A percentile compares a stretch with the other conserved stretches of the same genome.
Conservation (phyloP, 2,888 invertebrate species). For the Nomada fabriciana region DNA sequence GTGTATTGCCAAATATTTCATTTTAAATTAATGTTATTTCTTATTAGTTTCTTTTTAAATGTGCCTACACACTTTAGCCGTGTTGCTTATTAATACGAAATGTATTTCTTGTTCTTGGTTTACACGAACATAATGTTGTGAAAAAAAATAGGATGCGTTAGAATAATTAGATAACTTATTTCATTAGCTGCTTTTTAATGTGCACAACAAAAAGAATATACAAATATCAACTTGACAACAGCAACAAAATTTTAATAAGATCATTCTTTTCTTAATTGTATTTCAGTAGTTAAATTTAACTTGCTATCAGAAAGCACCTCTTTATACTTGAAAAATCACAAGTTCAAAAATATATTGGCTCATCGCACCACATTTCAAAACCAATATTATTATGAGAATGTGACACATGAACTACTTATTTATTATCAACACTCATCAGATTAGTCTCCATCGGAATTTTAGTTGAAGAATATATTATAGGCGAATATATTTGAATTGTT, state of each 20-base stretch:
- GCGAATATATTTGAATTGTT: neutral
- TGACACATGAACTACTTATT: neutral
- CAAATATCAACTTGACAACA: constrained; percentile 5
- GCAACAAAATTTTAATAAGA: constrained; percentile 64
- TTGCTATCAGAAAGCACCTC: constrained; percentile 59
- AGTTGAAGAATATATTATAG: neutral
- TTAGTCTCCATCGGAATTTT: neutral
- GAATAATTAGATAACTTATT: no score
- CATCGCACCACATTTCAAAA: neutral
- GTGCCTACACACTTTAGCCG: neutral
- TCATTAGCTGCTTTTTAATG: no score
- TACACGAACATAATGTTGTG: no score
- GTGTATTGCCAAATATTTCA: constrained; percentile 10
- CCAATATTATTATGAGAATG: neutral
- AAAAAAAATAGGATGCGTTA: no score
- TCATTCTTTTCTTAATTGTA: constrained; percentile 16
- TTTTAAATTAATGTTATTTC: constrained; percentile 13
- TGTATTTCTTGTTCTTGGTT: neutral
- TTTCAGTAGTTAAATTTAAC: neutral
- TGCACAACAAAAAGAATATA: no score
- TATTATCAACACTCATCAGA: neutral
- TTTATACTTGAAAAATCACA: constrained; percentile 7
- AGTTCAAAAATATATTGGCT: neutral
- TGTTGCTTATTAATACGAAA: constrained; percentile 12
- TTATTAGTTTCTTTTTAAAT: neutral